These are phyloP conservation scores for Ranitomeya imitator DNA, from an alignment of 2,113 vertebrate genomes.

Conservation along the genomic window DNA sequence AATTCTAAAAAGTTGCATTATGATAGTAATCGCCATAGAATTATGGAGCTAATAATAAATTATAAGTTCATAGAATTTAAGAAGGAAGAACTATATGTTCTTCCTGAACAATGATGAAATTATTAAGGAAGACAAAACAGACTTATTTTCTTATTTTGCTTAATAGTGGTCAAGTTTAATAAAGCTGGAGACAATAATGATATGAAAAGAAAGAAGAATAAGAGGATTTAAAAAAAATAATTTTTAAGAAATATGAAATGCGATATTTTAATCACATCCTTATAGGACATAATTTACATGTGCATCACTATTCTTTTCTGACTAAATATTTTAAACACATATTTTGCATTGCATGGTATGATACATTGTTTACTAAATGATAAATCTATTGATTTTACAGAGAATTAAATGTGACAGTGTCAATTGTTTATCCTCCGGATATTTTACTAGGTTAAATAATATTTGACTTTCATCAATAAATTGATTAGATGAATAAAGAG, in stretches of 20 bases:
- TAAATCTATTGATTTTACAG: conserved; percentile 24
- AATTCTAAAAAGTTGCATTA: too few relatives aligned
- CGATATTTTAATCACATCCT: not conserved
- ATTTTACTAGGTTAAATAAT: conserved; percentile 24
- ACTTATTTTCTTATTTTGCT: too few relatives aligned
- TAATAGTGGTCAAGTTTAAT: not conserved
- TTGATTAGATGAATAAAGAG: conserved; percentile 15
- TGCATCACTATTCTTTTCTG: not conserved
- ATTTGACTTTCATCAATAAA: conserved; percentile 24
- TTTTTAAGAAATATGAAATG: not conserved
- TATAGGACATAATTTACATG: not conserved
- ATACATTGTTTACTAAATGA: conserved; percentile 19
- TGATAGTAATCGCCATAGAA: too few relatives aligned
- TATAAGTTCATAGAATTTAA: too few relatives aligned
- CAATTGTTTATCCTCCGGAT: not conserved
- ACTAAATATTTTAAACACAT: not conserved
- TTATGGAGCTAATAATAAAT: too few relatives aligned
- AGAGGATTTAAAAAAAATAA: not conserved
- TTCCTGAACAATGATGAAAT: too few relatives aligned
- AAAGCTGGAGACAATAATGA: not conserved
- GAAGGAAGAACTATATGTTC: too few relatives aligned
- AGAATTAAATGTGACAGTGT: conserved; percentile 21
- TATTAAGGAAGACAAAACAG: too few relatives aligned
- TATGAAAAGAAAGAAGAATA: not conserved
- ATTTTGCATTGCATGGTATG: not conserved